These are phyloP conservation scores for Scatophagus argus DNA, from an alignment of 2,113 vertebrate genomes.

Conservation along the genomic window DNA sequence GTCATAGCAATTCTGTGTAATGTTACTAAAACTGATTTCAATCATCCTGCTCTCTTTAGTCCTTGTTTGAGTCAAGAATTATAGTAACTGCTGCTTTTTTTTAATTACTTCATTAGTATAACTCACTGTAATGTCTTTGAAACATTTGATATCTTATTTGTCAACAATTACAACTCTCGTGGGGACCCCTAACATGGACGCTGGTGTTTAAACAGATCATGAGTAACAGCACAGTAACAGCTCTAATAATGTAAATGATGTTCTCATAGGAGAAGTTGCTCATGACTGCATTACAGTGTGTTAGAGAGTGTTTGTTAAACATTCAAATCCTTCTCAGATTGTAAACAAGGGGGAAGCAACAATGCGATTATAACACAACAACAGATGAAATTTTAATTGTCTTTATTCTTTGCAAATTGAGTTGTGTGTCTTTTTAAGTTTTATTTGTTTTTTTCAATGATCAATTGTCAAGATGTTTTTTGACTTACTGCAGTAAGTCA, in stretches of 20 bases:
- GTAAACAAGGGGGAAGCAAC: neutral
- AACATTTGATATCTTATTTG: neutral
- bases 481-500: neutral
- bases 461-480: neutral
- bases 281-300: neutral
- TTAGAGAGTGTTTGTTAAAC: neutral
- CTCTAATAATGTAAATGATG: neutral
- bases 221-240: neutral
- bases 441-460: neutral
- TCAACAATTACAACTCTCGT: neutral
- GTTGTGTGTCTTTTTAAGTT: no score
- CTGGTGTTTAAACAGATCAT: neutral
- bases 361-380: neutral
- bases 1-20: conserved; percentile 1
- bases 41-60: neutral
- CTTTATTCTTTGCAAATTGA: neutral
- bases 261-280: neutral
- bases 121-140: neutral
- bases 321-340: neutral
- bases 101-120: no score
- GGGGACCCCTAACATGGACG: neutral
- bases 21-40: conserved; percentile 9
- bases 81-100: no score
- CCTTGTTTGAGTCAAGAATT: neutral
- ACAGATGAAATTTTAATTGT: neutral